Conservation (phyloP, 2,888 invertebrate genomes). For the Patella pellucida region DNA sequence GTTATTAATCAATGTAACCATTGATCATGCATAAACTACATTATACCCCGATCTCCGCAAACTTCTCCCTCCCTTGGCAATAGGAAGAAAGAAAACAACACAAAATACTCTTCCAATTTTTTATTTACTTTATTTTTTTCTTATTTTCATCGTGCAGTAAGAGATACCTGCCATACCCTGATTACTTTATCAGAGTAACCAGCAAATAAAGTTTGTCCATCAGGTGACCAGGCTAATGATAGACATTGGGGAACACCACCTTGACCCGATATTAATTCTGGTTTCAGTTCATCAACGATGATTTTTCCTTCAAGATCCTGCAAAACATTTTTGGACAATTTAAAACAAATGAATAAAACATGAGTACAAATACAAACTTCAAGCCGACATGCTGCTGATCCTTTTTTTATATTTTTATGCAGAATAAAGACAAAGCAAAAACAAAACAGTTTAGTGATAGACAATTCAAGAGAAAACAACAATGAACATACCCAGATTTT, state of each 20-base stretch:
- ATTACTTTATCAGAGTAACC: conserved; percentile 99
- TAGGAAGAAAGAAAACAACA: no score
- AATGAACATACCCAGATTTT: conserved; percentile 90
- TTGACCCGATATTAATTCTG: conserved; percentile 85
- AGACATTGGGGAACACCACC: conserved; percentile 94
- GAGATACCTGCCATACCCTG: conserved; percentile 95
- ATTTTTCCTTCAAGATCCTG: conserved; percentile 99
- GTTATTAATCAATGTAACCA: no score
- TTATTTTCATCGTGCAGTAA: conserved; percentile 49
- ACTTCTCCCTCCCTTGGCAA: no score
- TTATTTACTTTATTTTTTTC: conserved; percentile 17
- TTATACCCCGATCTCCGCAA: no score
- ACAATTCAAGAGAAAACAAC: conserved; percentile 6
- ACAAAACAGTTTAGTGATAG: not conserved
- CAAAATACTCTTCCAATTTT: conserved; percentile 10
- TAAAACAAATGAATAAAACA: not conserved
- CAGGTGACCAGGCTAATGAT: conserved; percentile 98
- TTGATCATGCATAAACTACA: no score
- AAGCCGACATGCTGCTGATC: not conserved
- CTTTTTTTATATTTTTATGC: not conserved
- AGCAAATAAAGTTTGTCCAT: conserved; percentile 98
- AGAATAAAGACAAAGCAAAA: not conserved
- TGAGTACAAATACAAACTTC: not conserved
- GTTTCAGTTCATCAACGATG: conserved; percentile 97
- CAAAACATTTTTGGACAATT: conserved; percentile 31